A percentile compares a stretch with the other conserved stretches of the same genome.
These are phyloP conservation scores for Scaptomyza cyrtandrae DNA, from an alignment of 2,888 invertebrate species.

Conservation along the genomic window DNA sequence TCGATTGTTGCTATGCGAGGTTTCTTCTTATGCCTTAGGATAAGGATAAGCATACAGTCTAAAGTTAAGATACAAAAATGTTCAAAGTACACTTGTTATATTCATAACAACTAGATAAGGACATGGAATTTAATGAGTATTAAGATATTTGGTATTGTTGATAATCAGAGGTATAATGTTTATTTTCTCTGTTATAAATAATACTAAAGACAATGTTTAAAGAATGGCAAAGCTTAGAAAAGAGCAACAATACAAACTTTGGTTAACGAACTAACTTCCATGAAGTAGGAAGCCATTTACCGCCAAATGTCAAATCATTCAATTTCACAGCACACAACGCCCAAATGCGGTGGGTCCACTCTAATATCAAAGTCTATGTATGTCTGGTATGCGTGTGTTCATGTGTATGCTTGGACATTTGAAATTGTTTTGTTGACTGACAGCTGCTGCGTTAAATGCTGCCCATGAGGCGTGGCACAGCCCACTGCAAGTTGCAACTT, in stretches of 20 bases:
- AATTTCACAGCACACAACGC: conserved; percentile 68
- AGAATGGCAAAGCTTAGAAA: too few relatives aligned
- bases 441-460: conserved; percentile 65
- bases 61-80: too few relatives aligned
- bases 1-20: not conserved
- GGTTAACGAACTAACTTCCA: not conserved
- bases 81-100: too few relatives aligned
- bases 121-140: too few relatives aligned
- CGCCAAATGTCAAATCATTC: conserved; percentile 69
- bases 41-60: too few relatives aligned
- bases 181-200: too few relatives aligned
- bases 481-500: conserved; percentile 31
- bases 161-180: too few relatives aligned
- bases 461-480: conserved; percentile 62
- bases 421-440: conserved; percentile 77
- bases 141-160: too few relatives aligned
- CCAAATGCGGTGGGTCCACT: conserved; percentile 71
- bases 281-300: conserved; percentile 24
- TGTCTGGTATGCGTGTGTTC: not conserved
- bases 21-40: not conserved
- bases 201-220: too few relatives aligned
- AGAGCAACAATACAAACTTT: too few relatives aligned
- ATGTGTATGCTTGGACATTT: conserved; percentile 60
- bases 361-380: conserved; percentile 3
- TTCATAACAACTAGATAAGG: too few relatives aligned